phyloP scores from a whole-genome alignment of 2,113 vertebrate species.

The Sceloporus tristichus region DNA sequence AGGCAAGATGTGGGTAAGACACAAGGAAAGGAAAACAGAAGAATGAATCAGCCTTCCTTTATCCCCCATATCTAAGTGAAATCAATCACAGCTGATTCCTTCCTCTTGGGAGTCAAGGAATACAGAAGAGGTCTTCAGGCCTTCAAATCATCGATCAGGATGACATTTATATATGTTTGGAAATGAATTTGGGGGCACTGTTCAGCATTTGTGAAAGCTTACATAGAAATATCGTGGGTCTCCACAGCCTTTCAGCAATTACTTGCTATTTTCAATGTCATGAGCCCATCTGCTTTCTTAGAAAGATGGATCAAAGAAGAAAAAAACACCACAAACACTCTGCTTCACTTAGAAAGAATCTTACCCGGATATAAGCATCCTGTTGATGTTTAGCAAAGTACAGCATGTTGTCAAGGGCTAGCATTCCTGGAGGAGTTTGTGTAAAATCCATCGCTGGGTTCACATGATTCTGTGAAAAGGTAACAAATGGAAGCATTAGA shows the following conservation, averaged over 20 bases:
- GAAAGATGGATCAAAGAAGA: neutral
- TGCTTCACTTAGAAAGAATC: slow-evolving; percentile 18
- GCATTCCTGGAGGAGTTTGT: slow-evolving; percentile 97
- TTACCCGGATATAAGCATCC: slow-evolving; percentile 96
- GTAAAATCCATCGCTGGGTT: slow-evolving; percentile 99
- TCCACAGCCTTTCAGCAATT: neutral
- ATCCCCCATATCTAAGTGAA: slow-evolving; percentile 12
- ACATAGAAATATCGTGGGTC: neutral
- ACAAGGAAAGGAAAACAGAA: neutral
- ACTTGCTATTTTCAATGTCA: neutral
- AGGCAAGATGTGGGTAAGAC: slow-evolving; percentile 40
- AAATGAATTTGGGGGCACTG: neutral
- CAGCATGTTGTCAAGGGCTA: slow-evolving; percentile 97
- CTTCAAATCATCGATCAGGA: neutral
- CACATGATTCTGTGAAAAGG: slow-evolving; percentile 90
- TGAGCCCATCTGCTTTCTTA: slow-evolving; percentile 29
- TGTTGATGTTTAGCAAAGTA: slow-evolving; percentile 97
- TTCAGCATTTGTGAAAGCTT: slow-evolving; percentile 22
- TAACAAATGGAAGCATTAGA: slow-evolving; percentile 9
- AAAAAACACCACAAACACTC: neutral
- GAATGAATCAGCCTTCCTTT: slow-evolving; percentile 8
- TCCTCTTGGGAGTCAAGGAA: slow-evolving; percentile 24
- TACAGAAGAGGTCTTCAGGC: slow-evolving; percentile 15
- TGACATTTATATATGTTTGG: slow-evolving; percentile 7
- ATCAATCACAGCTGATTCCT: neutral